Evolutionary conservation across 2,113 vertebrate genomes (phyloP).

Genomic region (Tachysurus vachellii): DNA sequence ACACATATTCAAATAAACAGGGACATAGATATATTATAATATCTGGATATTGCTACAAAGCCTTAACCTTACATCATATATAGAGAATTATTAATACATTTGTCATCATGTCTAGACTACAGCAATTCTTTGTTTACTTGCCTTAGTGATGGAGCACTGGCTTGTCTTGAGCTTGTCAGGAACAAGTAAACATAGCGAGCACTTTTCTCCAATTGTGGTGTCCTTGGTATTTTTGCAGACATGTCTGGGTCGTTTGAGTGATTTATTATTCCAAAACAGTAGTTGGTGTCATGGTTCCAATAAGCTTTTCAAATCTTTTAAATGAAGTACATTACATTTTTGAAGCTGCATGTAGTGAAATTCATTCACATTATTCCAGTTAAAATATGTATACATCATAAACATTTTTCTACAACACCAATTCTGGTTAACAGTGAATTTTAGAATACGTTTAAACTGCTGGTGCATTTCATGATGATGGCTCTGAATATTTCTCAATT

Average conservation of each 20-base stretch:
- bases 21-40: neutral
- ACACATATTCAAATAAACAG: neutral
- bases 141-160: neutral
- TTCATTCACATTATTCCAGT: neutral
- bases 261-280: slow-evolving; percentile 1
- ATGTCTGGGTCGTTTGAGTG: neutral
- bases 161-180: neutral
- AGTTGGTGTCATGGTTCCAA: neutral
- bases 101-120: neutral
- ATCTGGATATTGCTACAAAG: neutral
- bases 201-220: neutral
- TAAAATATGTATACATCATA: neutral
- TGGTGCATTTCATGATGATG: neutral
- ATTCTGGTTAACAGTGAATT: neutral
- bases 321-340: neutral
- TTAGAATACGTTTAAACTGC: neutral
- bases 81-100: neutral
- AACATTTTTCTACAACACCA: neutral
- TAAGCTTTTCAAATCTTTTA: neutral
- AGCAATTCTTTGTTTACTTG: neutral
- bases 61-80: neutral
- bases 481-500: neutral
- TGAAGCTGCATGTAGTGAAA: neutral
- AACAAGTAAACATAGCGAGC: neutral
- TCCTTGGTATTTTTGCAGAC: neutral